Evolutionary conservation across 2,888 invertebrate genomes (phyloP), one percentile per base, ranked within the genome.

Genomic region (Biston stratarius): DNA sequence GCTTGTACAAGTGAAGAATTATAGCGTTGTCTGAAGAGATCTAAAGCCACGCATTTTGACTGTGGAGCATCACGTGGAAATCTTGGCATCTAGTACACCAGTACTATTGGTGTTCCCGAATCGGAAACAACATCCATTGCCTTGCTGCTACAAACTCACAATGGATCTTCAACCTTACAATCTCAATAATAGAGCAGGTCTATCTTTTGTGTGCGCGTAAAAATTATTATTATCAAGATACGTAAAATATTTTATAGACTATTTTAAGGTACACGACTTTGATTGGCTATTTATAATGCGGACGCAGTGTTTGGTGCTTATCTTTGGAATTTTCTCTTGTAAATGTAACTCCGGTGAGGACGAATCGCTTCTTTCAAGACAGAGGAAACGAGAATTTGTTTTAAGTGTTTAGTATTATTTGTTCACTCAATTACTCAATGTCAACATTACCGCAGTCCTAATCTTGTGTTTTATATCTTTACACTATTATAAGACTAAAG

Each of bases 21-120:
- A 44, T 44, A 24, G 24, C 52, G 9, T 55, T 33, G 42, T 55
- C 24, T 55, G 42, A 44, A 11, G 15, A 40, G 15, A 42, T 9
- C 8, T 14, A 38, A 10, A 38, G 47, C n/a, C 33, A 42, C 42
- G 33, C 24, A 33, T 44, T 12, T 64, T 66, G 64, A 61, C 64
- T 64, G 36, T 36, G 10, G 6, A 47, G 14, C 56, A 64, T 70
- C 72, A 72, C 70, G 70, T 64, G 72, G 36, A 47, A 47, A 36
- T 15, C 48, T 72, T 72, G 70, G 70, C 70, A 70, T 64, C 42
- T 34, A 52, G 10, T 58, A 49, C 40, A 33, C 36, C n/a, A 10
- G 11, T 40, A 48, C 49, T 9, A 24, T 47, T 51, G 40, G 49
- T 51, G 52, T 60, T 56, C 40, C 56, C 44, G 33, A 56, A 56